Conservation (phyloP, 1,140 invertebrate genomes). For the Wiebesia pumilae region DNA sequence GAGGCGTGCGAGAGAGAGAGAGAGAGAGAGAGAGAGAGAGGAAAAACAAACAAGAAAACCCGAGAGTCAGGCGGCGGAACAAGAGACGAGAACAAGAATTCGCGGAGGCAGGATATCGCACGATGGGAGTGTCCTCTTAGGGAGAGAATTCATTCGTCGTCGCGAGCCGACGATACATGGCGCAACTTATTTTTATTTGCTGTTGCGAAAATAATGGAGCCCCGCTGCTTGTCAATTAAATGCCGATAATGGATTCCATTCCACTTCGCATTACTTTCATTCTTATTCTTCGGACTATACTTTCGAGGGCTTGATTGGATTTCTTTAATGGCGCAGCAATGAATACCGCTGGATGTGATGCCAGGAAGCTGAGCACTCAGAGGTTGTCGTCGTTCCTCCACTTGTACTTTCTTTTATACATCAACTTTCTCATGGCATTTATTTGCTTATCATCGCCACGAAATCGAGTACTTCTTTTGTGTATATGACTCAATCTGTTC, state of each 20-base stretch:
- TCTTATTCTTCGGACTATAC: not conserved
- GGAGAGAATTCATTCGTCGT: constrained; percentile 13
- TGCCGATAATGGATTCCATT: constrained; percentile 38
- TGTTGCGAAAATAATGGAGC: constrained; percentile 37
- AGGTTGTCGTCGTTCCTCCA: not conserved
- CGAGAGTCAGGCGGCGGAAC: not conserved
- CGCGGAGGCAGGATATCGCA: not conserved
- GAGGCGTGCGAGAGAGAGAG: too few species aligned
- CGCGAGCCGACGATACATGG: not conserved
- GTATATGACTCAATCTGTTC: not conserved
- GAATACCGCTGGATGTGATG: not conserved
- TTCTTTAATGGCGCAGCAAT: not conserved
- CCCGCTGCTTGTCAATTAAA: constrained; percentile 31
- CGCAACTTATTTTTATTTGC: constrained; percentile 33
- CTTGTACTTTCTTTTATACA: constrained; percentile 3
- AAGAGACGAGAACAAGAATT: not conserved
- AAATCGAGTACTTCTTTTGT: not conserved
- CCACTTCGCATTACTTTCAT: constrained; percentile 1
- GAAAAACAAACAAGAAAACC: too few species aligned
- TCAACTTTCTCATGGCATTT: not conserved
- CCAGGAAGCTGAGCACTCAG: not conserved
- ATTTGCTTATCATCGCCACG: not conserved
- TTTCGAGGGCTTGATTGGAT: not conserved
- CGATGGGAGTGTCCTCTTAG: constrained; percentile 33
- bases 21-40: too few species aligned